Conservation (phyloP, 2,797 vertebrate species). For the Oophaga sylvatica region DNA sequence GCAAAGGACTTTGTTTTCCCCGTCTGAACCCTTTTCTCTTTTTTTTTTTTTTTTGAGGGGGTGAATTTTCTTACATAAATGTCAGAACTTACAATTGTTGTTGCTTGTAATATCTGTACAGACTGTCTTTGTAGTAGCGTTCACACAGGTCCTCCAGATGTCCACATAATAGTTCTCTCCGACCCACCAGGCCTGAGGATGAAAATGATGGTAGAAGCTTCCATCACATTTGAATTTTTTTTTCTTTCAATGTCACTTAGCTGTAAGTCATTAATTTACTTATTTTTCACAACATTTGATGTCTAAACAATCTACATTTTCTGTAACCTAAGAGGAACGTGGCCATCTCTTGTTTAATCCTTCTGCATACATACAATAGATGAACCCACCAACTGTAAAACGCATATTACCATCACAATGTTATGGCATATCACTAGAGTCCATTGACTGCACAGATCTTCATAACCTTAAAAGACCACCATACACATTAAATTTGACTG, state of each 20-base stretch:
- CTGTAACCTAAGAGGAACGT: no score
- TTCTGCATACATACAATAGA: no score
- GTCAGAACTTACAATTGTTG: slow-evolving; percentile 58
- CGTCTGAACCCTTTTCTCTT: neutral
- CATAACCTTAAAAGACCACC: no score
- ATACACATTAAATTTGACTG: no score
- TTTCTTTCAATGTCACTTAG: neutral
- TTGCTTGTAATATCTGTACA: slow-evolving; percentile 66
- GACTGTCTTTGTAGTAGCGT: slow-evolving; percentile 55
- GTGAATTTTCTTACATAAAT: neutral
- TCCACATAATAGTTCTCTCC: slow-evolving; percentile 76
- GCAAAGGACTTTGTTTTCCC: neutral
- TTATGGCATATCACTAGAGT: no score
- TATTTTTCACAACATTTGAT: neutral
- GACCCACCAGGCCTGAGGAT: slow-evolving; percentile 90
- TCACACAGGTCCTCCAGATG: slow-evolving; percentile 85
- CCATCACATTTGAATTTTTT: neutral
- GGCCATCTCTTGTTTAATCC: no score
- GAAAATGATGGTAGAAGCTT: neutral
- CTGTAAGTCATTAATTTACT: neutral
- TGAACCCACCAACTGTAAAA: no score
- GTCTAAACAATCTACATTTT: no score
- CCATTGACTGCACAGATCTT: no score
- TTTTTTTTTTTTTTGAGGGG: neutral
- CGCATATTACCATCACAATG: no score